A percentile compares a stretch with the other conserved stretches of the same genome.
phyloP scores from a whole-genome alignment of 2,888 invertebrate genomes.

The Alloscopus bannaensis region DNA sequence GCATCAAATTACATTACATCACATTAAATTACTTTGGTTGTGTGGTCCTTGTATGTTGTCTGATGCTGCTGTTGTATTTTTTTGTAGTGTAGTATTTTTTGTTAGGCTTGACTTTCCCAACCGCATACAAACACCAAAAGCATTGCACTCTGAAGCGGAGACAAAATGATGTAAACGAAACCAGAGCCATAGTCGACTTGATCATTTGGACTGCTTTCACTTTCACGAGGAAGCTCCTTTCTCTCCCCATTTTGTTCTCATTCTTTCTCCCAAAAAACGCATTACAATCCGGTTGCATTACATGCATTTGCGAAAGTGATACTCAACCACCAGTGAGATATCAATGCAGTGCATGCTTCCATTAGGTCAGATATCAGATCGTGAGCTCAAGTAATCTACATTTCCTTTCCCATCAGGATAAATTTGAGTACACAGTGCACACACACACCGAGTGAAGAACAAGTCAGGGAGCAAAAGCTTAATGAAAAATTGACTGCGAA shows the following conservation, averaged over 20 bases:
- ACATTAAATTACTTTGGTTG: conserved; percentile 67
- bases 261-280: conserved; percentile 5
- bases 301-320: conserved; percentile 44
- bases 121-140: conserved; percentile 39
- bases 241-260: background rate
- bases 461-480: conserved; percentile 22
- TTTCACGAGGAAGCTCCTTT: background rate
- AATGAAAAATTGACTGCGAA: conserved; percentile 62
- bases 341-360: conserved; percentile 3
- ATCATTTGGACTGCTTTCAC: conserved; percentile 32
- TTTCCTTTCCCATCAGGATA: conserved; percentile 49
- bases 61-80: conserved; percentile 7
- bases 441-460: conserved; percentile 7
- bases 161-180: conserved; percentile 45
- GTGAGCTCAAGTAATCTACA: conserved; percentile 41
- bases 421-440: no score
- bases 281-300: conserved; percentile 45
- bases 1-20: conserved; percentile 69
- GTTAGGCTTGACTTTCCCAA: conserved; percentile 44
- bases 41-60: conserved; percentile 2
- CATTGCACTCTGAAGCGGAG: background rate
- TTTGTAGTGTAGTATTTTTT: conserved; percentile 16
- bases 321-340: conserved; percentile 7
- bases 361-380: conserved; percentile 55
- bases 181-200: conserved; percentile 37